Conservation (phyloP, 2,888 invertebrate genomes). For the Matsumyia berberina region DNA sequence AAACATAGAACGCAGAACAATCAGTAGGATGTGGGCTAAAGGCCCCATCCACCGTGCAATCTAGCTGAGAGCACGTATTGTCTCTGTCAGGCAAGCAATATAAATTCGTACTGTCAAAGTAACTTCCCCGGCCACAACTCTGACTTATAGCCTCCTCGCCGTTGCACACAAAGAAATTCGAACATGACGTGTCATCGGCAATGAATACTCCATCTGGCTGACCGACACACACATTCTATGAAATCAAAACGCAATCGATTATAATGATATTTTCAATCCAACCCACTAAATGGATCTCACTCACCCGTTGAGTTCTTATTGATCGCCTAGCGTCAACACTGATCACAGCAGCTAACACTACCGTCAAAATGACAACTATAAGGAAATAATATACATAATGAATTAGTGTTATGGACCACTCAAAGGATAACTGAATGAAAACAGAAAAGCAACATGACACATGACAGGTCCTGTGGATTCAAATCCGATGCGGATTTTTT, state of each 20-base stretch:
- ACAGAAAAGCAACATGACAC: neutral
- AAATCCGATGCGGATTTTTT: neutral
- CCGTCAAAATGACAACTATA: conserved; percentile 66
- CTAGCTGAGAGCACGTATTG: conserved; percentile 4
- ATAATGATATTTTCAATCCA: neutral
- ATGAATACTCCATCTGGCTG: conserved; percentile 67
- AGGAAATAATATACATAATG: conserved; percentile 7
- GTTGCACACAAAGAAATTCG: conserved; percentile 78
- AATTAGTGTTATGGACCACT: neutral
- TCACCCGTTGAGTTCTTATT: conserved; percentile 49
- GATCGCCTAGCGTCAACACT: conserved; percentile 38
- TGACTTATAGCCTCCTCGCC: conserved; percentile 57
- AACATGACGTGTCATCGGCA: conserved; percentile 74
- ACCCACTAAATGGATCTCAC: neutral
- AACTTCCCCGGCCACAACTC: conserved; percentile 77
- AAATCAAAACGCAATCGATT: conserved; percentile 1
- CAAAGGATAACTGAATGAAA: neutral
- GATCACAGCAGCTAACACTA: conserved; percentile 56
- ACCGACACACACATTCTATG: conserved; percentile 78
- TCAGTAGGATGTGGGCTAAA: conserved; percentile 27
- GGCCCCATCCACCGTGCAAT: conserved; percentile 71
- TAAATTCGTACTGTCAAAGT: conserved; percentile 69
- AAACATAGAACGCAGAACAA: conserved; percentile 41
- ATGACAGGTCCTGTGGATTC: neutral
- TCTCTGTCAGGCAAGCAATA: conserved; percentile 14